Evolutionary conservation across 2,888 invertebrate species (phyloP).

Genomic region (Tachina lurida): DNA sequence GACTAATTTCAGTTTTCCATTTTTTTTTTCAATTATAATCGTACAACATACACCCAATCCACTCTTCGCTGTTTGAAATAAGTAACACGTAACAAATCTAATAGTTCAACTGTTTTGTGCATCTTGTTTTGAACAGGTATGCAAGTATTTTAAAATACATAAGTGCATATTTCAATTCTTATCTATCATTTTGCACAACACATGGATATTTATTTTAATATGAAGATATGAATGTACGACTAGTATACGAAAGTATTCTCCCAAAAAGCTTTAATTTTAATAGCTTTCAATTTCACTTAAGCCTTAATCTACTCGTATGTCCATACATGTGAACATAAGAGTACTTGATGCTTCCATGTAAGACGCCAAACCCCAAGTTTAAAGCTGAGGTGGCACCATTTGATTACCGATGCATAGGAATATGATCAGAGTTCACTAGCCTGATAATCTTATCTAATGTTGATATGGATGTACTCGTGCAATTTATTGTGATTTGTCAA

Average conservation of each 20-base stretch:
- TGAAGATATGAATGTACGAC: background rate
- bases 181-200: conserved; percentile 38
- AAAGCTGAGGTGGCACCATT: too few species aligned
- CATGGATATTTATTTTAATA: conserved; percentile 29
- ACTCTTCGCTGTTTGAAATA: background rate
- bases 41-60: background rate
- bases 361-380: too few species aligned
- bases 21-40: background rate
- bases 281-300: too few species aligned
- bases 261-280: too few species aligned
- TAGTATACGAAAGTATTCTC: background rate
- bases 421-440: too few species aligned
- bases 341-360: too few species aligned
- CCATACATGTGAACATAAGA: too few species aligned
- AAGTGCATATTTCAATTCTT: background rate
- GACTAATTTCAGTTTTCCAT: conserved; percentile 16
- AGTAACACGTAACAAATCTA: background rate
- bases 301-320: too few species aligned
- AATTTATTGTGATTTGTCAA: too few species aligned
- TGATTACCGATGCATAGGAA: too few species aligned
- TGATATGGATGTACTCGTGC: too few species aligned
- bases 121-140: conserved; percentile 6
- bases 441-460: too few species aligned
- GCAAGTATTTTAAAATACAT: background rate
- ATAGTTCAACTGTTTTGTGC: background rate